Conservation (phyloP, 1,140 invertebrate genomes). For the Drusus annulatus region DNA sequence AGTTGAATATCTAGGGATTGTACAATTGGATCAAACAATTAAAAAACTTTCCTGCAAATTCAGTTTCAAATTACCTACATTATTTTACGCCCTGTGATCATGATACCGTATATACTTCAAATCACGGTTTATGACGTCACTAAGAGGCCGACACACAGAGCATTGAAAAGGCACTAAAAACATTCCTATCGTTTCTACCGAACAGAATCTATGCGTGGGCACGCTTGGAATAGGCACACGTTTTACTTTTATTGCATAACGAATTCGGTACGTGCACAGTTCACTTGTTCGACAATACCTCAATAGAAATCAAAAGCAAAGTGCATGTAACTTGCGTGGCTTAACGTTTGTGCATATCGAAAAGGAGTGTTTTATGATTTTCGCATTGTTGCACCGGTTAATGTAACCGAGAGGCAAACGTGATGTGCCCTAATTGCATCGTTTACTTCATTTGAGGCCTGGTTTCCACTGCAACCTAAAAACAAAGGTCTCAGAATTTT, state of each 20-base stretch:
- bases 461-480: too few species aligned
- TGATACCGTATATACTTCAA: constrained; percentile 5
- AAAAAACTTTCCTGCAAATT: too few species aligned
- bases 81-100: neutral
- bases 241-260: constrained; percentile 57
- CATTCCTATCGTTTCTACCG: constrained; percentile 50
- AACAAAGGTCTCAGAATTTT: too few species aligned
- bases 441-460: constrained; percentile 16
- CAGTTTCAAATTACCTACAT: neutral
- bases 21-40: too few species aligned
- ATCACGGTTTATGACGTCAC: constrained; percentile 51
- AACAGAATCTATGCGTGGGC: constrained; percentile 52
- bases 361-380: constrained; percentile 18
- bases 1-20: too few species aligned
- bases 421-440: constrained; percentile 38
- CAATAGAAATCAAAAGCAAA: constrained; percentile 47
- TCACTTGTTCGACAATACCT: constrained; percentile 53
- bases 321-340: constrained; percentile 18
- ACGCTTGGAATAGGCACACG: constrained; percentile 55
- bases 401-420: constrained; percentile 19
- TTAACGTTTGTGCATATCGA: constrained; percentile 31
- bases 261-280: constrained; percentile 53
- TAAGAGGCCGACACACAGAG: constrained; percentile 26
- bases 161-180: constrained; percentile 44
- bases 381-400: constrained; percentile 8